Evolutionary conservation across 2,797 vertebrate genomes (phyloP).

Genomic region (Lophotriccus pileatus): DNA sequence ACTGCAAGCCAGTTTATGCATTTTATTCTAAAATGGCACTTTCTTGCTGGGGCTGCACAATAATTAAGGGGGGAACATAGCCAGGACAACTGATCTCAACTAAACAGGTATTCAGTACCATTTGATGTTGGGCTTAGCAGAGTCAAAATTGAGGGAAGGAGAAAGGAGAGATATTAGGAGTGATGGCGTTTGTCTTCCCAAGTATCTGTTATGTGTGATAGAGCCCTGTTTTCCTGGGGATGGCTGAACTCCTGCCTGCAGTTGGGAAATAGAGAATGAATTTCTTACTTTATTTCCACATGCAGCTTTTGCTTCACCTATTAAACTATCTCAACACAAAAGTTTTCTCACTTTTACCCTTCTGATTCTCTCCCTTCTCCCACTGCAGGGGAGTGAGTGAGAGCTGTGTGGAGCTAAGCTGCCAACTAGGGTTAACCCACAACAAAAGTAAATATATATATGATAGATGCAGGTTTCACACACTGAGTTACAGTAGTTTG

Average conservation of each 20-base stretch:
- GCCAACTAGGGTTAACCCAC: background rate
- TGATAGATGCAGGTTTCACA: background rate
- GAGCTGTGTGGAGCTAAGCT: background rate
- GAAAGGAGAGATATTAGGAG: background rate
- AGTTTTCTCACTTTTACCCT: background rate
- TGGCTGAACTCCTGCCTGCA: background rate
- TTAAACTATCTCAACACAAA: background rate
- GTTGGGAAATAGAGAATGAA: background rate
- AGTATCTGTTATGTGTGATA: background rate
- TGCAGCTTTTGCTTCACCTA: background rate
- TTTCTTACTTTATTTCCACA: background rate
- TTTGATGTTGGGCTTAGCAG: background rate
- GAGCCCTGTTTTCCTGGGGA: background rate
- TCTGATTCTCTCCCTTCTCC: fast-evolving
- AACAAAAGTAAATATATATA: background rate
- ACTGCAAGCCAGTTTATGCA: background rate
- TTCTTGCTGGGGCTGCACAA: background rate
- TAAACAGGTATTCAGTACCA: background rate
- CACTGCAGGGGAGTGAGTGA: fast-evolving
- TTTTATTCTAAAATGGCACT: background rate
- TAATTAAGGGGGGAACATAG: background rate
- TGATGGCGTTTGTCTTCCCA: background rate
- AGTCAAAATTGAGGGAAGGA: background rate
- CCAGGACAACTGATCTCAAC: background rate
- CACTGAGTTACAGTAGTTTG: background rate